Evolutionary conservation across 1,140 invertebrate genomes (phyloP), one percentile per base, ranked within the genome.

Genomic region (Orussus abietinus): DNA sequence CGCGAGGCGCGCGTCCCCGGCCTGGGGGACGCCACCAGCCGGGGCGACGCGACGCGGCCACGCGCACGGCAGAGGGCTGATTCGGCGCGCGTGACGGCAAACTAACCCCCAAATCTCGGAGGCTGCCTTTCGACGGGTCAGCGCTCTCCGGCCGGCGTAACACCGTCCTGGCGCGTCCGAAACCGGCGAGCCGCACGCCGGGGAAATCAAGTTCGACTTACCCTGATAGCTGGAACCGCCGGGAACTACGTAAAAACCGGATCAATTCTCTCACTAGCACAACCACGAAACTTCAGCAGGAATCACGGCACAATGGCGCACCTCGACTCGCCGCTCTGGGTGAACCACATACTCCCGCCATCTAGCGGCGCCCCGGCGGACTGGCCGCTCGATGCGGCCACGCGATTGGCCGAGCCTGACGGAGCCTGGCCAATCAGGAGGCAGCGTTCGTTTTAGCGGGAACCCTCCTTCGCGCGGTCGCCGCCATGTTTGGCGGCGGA

Each of bases 231-330:
- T 36, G 7, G 13, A 12, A 36, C 6, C 26, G n/a, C 33, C 37
- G 30, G 38, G 30, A 49, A 49, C 36, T 45, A 31, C 17, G 35
- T 45, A 15, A 51, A n/a, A 46, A 53, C 45, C 38, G 38, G 42
- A 51, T 45, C 32, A 54, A 58, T 62, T 55, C 46, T n/a, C n/a
- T 51, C 50, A 59, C 53, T 55, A n/a, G n/a, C 49, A 61, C 57
- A 58, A 57, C 52, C 51, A 49, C 45, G 51, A 58, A 57, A 58
- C 45, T 56, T 49, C 26, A 33, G 31, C n/a, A 51, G 40, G 57
- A 56, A 58, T 56, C 53, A 52, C 53, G 42, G 38, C 46, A 57
- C 59, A 62, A 62, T 62, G 59, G 59, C 59, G 59, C 49, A 45
- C 38, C 53, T 39, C 40, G 42, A 39, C 52, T 46, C 55, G 59